phyloP scores from a whole-genome alignment of 2,888 invertebrate species.

The Xanthia togata region DNA sequence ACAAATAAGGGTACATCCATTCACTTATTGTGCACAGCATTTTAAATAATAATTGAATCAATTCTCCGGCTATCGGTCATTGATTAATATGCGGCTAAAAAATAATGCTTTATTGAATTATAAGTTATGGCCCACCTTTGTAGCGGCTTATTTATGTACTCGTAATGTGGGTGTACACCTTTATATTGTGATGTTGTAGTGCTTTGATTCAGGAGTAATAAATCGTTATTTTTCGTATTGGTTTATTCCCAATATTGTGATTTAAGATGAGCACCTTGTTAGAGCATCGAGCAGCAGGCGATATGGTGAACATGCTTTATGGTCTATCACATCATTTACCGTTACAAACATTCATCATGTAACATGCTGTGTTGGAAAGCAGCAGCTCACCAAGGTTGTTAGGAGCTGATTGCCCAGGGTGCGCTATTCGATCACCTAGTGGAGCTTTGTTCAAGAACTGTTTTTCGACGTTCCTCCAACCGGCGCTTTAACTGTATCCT shows the following conservation, averaged over 20 bases:
- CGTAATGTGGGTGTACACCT: constrained; percentile 70
- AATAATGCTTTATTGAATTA: constrained; percentile 73
- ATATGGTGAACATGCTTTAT: background rate
- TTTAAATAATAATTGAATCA: constrained; percentile 90
- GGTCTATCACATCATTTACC: background rate
- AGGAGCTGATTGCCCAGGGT: background rate
- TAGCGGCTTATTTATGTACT: constrained; percentile 69
- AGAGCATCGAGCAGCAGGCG: constrained; percentile 1
- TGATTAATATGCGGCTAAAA: constrained; percentile 83
- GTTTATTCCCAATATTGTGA: constrained; percentile 32
- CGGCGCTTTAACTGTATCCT: background rate
- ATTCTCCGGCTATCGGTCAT: constrained; percentile 76
- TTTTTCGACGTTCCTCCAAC: background rate
- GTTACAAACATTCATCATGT: background rate
- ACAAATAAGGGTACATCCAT: constrained; percentile 88
- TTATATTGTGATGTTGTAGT: constrained; percentile 58
- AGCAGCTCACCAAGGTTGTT: too few relatives aligned
- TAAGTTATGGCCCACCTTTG: constrained; percentile 72
- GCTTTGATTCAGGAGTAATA: constrained; percentile 24
- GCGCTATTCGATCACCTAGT: background rate
- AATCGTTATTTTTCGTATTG: constrained; percentile 39
- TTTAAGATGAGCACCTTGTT: constrained; percentile 11
- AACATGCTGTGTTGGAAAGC: background rate
- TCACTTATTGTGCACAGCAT: constrained; percentile 85
- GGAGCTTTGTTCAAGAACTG: background rate